Base-by-base conservation (phyloP, 2,888 invertebrate genomes). In the Clistopyga incitator region DNA sequence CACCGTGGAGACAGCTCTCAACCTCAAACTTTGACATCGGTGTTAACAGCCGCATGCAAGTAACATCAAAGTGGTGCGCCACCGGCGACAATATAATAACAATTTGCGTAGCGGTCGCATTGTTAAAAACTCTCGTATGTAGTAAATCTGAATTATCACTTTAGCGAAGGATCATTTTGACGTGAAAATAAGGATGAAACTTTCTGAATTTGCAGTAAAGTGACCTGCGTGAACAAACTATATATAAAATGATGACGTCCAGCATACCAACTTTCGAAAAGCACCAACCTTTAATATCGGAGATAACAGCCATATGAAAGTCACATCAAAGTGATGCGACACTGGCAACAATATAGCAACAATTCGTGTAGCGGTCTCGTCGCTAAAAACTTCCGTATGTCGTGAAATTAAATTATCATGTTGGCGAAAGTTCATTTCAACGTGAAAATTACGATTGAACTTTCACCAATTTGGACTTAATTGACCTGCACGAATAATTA, bases 221-320 rank as follows among this genome's bases (percentile, higher is more conserved):
- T 34, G 59, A 59, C 59, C 59, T 34, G 29, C 29, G 15, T 4
- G 29, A 29, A 29, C 29, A 29, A 29, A n/a, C 29, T 13, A n/a
- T 15, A n/a, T 13, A 29, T 18, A 34, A 34, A 61, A 4, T 34
- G n/a, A 34, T n/a, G 34, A 38, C 38, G 18, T 38, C 38, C 34
- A 61, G n/a, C 8, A 61, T 34, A 34, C 6, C 18, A 61, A 59
- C 59, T 59, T 59, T 34, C 34, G 34, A n/a, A 10, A 61, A 34
- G 8, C 29, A 25, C 59, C 1, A 38, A 38, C 18, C 6, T n/a
- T 6, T 34, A 34, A 29, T 29, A 29, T 52, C 20, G 10, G n/a
- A 10, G 54, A 20, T 56, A 56, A 56, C 56, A 25, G 25, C 50
- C 8, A 0, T 15, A 25, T 25, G 56, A 11, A 56, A 25, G 56